Base-by-base conservation (phyloP, 2,888 invertebrate genomes). In the Lasioglossum vierecki region DNA sequence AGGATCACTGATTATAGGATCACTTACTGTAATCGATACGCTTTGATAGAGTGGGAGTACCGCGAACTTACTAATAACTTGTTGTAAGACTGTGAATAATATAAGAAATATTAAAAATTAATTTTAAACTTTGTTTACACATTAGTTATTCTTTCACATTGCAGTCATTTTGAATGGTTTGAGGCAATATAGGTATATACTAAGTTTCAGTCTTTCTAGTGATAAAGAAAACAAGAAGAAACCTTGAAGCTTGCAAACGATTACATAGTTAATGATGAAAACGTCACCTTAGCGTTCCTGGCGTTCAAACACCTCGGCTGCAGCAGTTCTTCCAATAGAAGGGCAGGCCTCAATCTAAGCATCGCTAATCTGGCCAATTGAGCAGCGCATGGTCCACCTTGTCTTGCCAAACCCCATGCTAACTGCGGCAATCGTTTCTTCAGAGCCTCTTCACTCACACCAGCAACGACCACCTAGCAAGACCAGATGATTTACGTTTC, bases 241-340 rank as follows among this genome's bases (percentile, higher is more conserved):
- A n/a, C n/a, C n/a, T n/a, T n/a, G n/a, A n/a, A 35, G 2, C 30
- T 35, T 53, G 49, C 22, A 53, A 53, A 53, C 6, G 49, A 22
- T 8, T 6, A 2, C 57, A 22, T 11, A 22, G 11, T 60, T 15
- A 68, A 68, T 22, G 39, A 22, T 68, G 35, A 8, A 18, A 60
- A 49, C 22, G 18, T 80, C 75, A 95, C 95, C 92, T 94, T 95
- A 0, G 95, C 94, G 79, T 95, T 95, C 84, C 93, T 92, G 18
- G 95, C 94, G 41, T 91, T 92, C 72, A 95, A 88, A 79, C 95
- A 95, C 53, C 94, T 93, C 0, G 95, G 95, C 76, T 96, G 95
- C 79, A 95, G 94, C 66, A 96, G 92, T 85, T 95, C 95, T 82
- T 95, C 95, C n/a, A 96, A 91, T 49, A 96, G 96, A n/a, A 95